Evolutionary conservation across 2,113 vertebrate species (phyloP), one percentile per base, ranked within the genome.

Genomic region (Pterocles orientalis): DNA sequence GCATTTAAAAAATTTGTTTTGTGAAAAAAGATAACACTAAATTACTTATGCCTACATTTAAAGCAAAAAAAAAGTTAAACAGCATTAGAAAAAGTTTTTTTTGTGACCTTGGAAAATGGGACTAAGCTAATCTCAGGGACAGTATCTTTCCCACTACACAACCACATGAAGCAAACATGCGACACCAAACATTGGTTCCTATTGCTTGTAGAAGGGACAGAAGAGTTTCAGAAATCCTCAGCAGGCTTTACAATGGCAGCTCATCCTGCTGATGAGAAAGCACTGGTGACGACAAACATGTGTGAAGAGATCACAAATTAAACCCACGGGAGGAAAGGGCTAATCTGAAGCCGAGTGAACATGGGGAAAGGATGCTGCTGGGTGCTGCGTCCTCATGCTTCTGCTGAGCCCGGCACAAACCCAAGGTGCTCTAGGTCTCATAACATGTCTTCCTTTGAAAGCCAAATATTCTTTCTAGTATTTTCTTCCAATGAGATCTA

Each of bases 1-100:
- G 90, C 54, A 39, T 78, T 94, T 97, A 93, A 79, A 25, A n/a
- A 94, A 91, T 94, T 96, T 97, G 80, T 95, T 87, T 96, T 88
- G 69, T 60, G 96, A 88, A 88, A 96, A 92, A 89, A 77, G 20
- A 16, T 66, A 90, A 33, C 11, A 29, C 8, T 36, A 29, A 17
- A 54, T 79, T 54, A 33, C 62, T 79, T 72, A 12, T 1, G 0
- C 5, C 6, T 82, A 58, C 3, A 28, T 51, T n/a, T 31, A 75
- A 75, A 60, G 4, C 5, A 33, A 39, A 23, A 48, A 45, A 60
- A 25, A 33, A 47, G 29, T 24, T 84, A 60, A 68, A 65, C 28
- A 72, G 2, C 14, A 47, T 36, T 69, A 72, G 20, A 33, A 43
- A 28, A 71, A 45, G 3, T 13, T 14, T 9, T 25, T 68, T 80